These are phyloP conservation scores for Lepidothrix coronata DNA, from an alignment of 2,113 vertebrate genomes.

Conservation along the genomic window DNA sequence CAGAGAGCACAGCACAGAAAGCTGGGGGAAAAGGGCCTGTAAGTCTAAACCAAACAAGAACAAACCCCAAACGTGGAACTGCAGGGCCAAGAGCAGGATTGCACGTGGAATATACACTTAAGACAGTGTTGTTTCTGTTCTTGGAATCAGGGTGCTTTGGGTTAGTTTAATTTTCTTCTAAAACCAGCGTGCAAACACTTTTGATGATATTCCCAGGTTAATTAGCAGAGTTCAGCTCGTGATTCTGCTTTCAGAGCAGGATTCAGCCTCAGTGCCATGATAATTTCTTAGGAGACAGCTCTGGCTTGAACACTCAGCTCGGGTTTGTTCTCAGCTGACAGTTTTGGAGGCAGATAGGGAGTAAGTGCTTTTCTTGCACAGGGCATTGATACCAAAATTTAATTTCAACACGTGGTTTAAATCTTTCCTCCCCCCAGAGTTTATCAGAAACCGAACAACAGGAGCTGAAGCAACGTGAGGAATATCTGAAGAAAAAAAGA, in stretches of 20 bases:
- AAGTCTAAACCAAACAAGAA: not conserved
- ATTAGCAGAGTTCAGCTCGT: not conserved
- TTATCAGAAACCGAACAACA: slow-evolving; percentile 82
- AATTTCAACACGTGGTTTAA: not conserved
- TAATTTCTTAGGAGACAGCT: not conserved
- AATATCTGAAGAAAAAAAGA: slow-evolving; percentile 90
- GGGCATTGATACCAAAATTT: not conserved
- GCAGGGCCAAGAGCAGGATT: not conserved
- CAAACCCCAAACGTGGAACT: not conserved
- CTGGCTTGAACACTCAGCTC: not conserved
- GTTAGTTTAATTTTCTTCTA: not conserved
- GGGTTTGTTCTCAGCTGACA: not conserved
- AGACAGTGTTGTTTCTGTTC: not conserved
- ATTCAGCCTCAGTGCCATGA: not conserved
- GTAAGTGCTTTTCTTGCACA: not conserved
- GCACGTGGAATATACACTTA: not conserved
- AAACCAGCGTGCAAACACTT: not conserved
- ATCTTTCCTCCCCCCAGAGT: slow-evolving; percentile 62
- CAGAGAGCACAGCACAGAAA: slow-evolving; percentile 77
- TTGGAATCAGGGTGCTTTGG: not conserved
- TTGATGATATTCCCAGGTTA: not conserved
- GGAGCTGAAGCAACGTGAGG: slow-evolving; percentile 87
- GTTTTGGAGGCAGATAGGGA: not conserved
- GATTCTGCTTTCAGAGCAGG: not conserved
- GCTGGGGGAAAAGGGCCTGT: slow-evolving; percentile 26